Percentiles rank a stretch among this genome's conserved stretches.
Evolutionary conservation across 2,797 vertebrate genomes (phyloP).

Genomic region (Aldrovandia affinis): DNA sequence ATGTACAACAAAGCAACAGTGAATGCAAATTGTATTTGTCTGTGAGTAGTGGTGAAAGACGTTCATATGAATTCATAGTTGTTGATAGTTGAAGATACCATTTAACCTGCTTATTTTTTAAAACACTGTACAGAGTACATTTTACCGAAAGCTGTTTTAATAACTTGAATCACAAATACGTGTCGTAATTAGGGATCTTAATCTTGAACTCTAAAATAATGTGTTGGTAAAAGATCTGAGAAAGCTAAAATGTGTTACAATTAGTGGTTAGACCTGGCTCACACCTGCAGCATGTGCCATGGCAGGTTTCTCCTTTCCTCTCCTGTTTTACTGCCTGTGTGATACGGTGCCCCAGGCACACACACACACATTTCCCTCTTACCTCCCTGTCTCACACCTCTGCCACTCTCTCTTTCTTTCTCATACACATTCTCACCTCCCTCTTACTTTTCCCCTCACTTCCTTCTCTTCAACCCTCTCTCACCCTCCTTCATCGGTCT

Average conservation of each 20-base stretch:
- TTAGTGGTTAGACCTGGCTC: background rate
- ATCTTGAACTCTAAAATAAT: background rate
- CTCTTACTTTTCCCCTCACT: background rate
- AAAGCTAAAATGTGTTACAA: background rate
- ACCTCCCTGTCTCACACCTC: no score
- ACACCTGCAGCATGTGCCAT: no score
- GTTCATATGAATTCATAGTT: background rate
- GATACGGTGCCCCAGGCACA: no score
- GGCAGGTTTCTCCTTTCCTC: background rate
- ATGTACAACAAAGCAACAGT: background rate
- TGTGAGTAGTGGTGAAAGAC: background rate
- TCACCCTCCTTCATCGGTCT: background rate
- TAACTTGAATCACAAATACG: background rate
- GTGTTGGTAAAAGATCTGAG: background rate
- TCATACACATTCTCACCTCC: background rate
- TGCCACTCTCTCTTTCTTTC: background rate
- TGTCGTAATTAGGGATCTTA: background rate
- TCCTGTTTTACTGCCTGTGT: background rate
- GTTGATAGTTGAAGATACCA: background rate
- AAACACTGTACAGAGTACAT: background rate
- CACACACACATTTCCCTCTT: no score
- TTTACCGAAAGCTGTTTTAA: background rate
- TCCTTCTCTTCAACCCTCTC: background rate
- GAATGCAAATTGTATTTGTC: background rate
- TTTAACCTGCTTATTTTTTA: background rate